Percentiles rank a stretch among this genome's conserved stretches.
These are phyloP conservation scores for Lobophora halterata DNA, from an alignment of 2,888 invertebrate species.

Conservation along the genomic window DNA sequence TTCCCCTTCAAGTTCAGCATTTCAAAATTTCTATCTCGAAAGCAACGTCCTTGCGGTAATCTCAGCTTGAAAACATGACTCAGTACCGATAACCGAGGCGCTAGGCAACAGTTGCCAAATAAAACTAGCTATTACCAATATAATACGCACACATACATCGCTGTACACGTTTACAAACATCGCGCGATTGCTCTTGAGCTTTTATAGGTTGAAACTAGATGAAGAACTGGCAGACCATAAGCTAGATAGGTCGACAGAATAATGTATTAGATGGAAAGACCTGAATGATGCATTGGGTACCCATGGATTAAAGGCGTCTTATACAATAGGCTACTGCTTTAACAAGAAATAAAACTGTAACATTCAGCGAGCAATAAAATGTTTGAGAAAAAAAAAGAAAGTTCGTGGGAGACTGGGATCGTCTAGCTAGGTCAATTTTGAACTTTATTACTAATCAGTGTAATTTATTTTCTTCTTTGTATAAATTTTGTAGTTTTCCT, in stretches of 20 bases:
- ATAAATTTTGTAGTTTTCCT: slow-evolving; percentile 6
- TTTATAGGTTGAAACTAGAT: slow-evolving; percentile 16
- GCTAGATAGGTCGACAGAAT: too few relatives aligned
- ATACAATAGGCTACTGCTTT: too few relatives aligned
- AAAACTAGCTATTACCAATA: slow-evolving; percentile 58
- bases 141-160: slow-evolving; percentile 46
- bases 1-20: too few relatives aligned
- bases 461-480: slow-evolving; percentile 10
- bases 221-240: too few relatives aligned
- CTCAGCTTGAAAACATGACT: slow-evolving; percentile 63
- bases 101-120: slow-evolving; percentile 62
- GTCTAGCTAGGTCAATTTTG: slow-evolving; percentile 21
- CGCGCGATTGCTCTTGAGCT: slow-evolving; percentile 14
- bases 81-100: slow-evolving; percentile 53
- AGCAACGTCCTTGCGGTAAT: slow-evolving; percentile 66
- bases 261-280: too few relatives aligned
- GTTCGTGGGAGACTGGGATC: slow-evolving; percentile 8
- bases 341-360: too few relatives aligned
- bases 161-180: slow-evolving; percentile 34
- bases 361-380: too few relatives aligned
- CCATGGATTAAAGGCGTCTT: too few relatives aligned
- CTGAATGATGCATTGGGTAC: too few relatives aligned
- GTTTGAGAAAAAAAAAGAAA: slow-evolving; percentile 3
- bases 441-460: slow-evolving; percentile 8
- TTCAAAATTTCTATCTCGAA: slow-evolving; percentile 57